phyloP scores from a whole-genome alignment of 2,888 invertebrate genomes.

The Clitarchus hookeri region DNA sequence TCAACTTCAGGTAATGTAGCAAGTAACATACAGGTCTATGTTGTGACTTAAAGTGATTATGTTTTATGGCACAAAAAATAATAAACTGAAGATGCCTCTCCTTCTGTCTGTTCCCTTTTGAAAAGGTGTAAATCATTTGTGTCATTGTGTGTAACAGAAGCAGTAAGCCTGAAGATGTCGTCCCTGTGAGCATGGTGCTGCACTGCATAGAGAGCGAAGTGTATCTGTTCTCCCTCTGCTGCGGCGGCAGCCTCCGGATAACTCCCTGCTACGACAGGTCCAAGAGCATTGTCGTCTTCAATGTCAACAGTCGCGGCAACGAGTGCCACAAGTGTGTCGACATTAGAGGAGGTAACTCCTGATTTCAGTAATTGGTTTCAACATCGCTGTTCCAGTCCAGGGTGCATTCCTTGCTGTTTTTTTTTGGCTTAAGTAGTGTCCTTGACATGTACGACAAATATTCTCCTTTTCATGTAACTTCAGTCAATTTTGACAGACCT shows the following conservation, averaged over 20 bases:
- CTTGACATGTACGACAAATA: too few relatives aligned
- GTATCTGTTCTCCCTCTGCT: conserved; percentile 76
- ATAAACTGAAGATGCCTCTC: too few relatives aligned
- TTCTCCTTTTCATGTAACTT: too few relatives aligned
- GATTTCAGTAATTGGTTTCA: too few relatives aligned
- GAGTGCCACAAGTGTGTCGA: conserved; percentile 14
- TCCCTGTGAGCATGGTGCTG: conserved; percentile 73
- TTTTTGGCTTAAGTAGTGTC: too few relatives aligned
- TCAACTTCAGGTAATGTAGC: too few relatives aligned
- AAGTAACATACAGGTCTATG: too few relatives aligned
- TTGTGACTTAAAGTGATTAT: too few relatives aligned
- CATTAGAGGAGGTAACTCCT: conserved; percentile 27
- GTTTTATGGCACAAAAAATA: too few relatives aligned
- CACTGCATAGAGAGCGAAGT: conserved; percentile 65
- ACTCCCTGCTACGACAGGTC: background rate
- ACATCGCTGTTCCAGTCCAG: too few relatives aligned
- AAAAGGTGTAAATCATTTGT: background rate
- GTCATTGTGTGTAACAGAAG: conserved; percentile 22
- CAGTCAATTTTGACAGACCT: too few relatives aligned
- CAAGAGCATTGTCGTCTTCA: conserved; percentile 7
- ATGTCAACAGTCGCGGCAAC: background rate
- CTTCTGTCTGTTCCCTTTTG: background rate
- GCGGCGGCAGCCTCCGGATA: conserved; percentile 74
- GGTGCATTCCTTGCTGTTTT: too few relatives aligned
- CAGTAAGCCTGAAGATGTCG: conserved; percentile 44